These are phyloP conservation scores for Lasioglossum malachurum DNA, from an alignment of 2,888 invertebrate species.

Conservation along the genomic window DNA sequence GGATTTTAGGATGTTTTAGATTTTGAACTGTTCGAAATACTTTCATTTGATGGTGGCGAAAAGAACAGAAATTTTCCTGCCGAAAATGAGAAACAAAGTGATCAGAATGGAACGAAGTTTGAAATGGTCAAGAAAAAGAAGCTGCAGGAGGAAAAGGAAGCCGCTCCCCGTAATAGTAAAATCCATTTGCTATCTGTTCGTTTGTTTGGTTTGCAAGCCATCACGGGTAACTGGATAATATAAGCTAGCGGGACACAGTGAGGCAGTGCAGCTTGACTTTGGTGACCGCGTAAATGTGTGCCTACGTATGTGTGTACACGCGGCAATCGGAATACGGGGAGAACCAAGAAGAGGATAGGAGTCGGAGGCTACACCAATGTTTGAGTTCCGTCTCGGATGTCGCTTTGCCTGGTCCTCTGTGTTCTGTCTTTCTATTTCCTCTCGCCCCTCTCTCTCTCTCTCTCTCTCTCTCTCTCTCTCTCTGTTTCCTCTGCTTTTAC, in stretches of 20 bases:
- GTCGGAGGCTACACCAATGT: conserved; percentile 75
- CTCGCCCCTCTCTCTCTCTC: background rate
- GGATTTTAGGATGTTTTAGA: background rate
- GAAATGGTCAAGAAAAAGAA: background rate
- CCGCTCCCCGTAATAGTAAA: conserved; percentile 53
- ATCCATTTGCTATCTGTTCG: conserved; percentile 74
- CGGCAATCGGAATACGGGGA: conserved; percentile 44
- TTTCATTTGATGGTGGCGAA: background rate
- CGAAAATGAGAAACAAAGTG: background rate
- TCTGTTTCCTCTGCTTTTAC: conserved; percentile 42
- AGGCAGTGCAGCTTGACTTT: conserved; percentile 75
- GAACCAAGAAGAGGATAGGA: conserved; percentile 52
- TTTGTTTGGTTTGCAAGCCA: conserved; percentile 79
- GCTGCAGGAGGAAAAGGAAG: background rate
- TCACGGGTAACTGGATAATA: conserved; percentile 79
- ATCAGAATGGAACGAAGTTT: background rate
- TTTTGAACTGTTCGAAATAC: background rate
- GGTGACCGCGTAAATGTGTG: conserved; percentile 72
- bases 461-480: background rate
- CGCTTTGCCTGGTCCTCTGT: conserved; percentile 70
- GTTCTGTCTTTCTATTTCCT: conserved; percentile 50
- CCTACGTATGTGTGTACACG: conserved; percentile 72
- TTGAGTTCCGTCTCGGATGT: conserved; percentile 80
- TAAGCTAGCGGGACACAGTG: conserved; percentile 69
- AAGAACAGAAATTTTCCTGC: background rate